These are phyloP conservation scores for Melanostigma gelatinosum DNA, from an alignment of 2,113 vertebrate genomes.

Conservation along the genomic window DNA sequence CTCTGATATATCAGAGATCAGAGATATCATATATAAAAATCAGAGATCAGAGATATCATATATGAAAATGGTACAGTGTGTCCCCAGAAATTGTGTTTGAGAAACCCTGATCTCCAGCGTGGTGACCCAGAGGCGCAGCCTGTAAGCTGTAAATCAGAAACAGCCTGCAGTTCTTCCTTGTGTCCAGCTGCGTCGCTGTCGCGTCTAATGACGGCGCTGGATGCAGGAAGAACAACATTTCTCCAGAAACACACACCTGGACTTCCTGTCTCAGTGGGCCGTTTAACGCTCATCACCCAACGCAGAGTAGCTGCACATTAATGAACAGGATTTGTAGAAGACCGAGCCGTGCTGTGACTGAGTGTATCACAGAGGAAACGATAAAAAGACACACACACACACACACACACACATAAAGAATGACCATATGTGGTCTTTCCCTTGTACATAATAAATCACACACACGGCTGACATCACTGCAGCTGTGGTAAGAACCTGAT, in stretches of 20 bases:
- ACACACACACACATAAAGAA: slow-evolving; percentile 6
- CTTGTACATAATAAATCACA: neutral
- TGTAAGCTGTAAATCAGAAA: no score
- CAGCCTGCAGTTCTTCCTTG: no score
- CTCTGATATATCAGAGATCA: no score
- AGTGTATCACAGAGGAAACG: slow-evolving; percentile 14
- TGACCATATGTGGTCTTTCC: neutral
- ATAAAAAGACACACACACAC: slow-evolving; percentile 22
- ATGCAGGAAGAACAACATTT: no score
- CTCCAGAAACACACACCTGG: slow-evolving; percentile 21
- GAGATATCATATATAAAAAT: no score
- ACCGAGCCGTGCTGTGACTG: neutral
- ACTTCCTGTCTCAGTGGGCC: neutral
- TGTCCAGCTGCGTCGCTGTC: neutral
- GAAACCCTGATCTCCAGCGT: no score
- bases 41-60: no score
- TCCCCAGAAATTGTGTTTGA: no score
- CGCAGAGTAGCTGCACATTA: neutral
- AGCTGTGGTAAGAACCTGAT: slow-evolving; percentile 69
- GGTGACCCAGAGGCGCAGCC: no score
- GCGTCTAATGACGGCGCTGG: no score
- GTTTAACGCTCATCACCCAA: neutral
- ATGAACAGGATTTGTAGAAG: slow-evolving; percentile 17
- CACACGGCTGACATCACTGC: slow-evolving; percentile 64
- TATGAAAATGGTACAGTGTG: no score